These are phyloP conservation scores for Apis mellifera DNA, from an alignment of 1,140 invertebrate species.

Conservation along the genomic window DNA sequence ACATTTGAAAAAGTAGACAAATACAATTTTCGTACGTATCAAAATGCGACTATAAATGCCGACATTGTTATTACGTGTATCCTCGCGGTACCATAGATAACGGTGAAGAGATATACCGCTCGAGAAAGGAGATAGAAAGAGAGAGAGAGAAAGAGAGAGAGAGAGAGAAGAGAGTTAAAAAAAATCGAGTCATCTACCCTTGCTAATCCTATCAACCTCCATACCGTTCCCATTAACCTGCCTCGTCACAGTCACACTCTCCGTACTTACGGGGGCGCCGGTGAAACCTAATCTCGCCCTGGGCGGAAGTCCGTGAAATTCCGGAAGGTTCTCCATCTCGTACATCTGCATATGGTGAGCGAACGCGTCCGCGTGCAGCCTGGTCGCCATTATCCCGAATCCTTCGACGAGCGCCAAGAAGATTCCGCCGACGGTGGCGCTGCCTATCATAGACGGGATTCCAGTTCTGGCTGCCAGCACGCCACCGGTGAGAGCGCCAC, in stretches of 20 bases:
- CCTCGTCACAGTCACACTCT: neutral
- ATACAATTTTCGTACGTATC: neutral
- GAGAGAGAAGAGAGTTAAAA: neutral
- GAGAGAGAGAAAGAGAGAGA: neutral
- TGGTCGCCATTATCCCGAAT: conserved; percentile 52
- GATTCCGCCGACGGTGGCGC: conserved; percentile 53
- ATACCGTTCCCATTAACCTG: conserved; percentile 16
- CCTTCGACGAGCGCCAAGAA: conserved; percentile 54
- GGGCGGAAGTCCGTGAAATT: conserved; percentile 18
- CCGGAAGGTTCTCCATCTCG: conserved; percentile 41
- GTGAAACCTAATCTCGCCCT: conserved; percentile 9
- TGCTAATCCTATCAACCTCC: conserved; percentile 43
- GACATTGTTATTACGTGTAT: too few species aligned
- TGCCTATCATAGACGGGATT: conserved; percentile 58
- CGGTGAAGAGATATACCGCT: too few species aligned
- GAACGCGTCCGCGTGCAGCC: conserved; percentile 52
- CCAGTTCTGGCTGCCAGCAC: conserved; percentile 55
- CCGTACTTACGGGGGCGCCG: neutral
- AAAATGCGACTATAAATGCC: too few species aligned
- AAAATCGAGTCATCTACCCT: conserved; percentile 31
- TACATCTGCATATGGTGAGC: conserved; percentile 44
- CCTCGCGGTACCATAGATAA: too few species aligned
- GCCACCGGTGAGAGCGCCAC: conserved; percentile 54
- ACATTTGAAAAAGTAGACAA: neutral
- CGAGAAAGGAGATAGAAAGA: too few species aligned